These are phyloP conservation scores for Crotalus tigris DNA, from an alignment of 2,113 vertebrate genomes.

Conservation along the genomic window DNA sequence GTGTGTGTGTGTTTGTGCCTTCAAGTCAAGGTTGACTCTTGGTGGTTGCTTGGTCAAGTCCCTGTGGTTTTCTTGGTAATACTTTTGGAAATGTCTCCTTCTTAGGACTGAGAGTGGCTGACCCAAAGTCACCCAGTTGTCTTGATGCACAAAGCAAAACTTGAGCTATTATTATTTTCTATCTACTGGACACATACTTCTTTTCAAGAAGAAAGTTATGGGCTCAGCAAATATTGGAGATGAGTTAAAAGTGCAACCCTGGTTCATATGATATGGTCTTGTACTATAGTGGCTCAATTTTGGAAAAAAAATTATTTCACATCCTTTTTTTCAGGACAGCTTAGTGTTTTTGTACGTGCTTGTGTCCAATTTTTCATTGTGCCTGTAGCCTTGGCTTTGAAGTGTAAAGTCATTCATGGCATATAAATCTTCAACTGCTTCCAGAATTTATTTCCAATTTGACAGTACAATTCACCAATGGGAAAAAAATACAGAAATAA, in stretches of 20 bases:
- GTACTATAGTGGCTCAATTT: background rate
- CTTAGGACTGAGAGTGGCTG: background rate
- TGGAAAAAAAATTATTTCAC: background rate
- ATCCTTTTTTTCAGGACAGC: background rate
- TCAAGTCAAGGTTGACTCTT: background rate
- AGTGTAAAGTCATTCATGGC: background rate
- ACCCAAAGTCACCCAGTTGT: background rate
- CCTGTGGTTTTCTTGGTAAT: background rate
- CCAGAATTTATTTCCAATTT: background rate
- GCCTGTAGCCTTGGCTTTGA: background rate
- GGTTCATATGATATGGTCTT: background rate
- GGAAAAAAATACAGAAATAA: background rate
- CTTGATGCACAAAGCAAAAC: background rate
- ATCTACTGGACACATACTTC: background rate
- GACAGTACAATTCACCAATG: background rate
- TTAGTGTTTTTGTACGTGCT: background rate
- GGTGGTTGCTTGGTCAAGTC: background rate
- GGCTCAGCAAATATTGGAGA: background rate
- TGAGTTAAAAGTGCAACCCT: background rate
- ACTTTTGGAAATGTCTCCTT: background rate
- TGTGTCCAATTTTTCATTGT: background rate
- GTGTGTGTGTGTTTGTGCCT: background rate
- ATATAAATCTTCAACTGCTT: background rate
- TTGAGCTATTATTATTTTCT: background rate
- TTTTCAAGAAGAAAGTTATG: background rate